These are phyloP conservation scores for Zophobas atratus DNA, from an alignment of 1,140 invertebrate genomes.

Conservation along the genomic window DNA sequence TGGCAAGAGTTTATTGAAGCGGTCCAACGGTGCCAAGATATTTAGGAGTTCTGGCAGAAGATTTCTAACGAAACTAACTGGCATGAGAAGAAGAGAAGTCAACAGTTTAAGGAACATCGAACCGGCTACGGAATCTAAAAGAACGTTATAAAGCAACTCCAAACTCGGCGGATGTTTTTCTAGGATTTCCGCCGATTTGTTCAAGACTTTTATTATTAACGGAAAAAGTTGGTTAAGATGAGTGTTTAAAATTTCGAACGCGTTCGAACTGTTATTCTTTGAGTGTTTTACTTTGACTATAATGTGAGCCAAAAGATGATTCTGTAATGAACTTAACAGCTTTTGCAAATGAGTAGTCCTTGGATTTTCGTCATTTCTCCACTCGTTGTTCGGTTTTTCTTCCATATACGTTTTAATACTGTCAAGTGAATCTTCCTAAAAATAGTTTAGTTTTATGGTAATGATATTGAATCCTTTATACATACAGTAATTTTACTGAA, in stretches of 20 bases:
- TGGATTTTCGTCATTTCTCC: slow-evolving; percentile 60
- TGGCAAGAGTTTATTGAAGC: slow-evolving; percentile 72
- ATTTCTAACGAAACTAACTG: slow-evolving; percentile 66
- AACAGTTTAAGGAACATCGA: slow-evolving; percentile 74
- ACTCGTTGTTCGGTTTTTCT: slow-evolving; percentile 59
- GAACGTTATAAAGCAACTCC: slow-evolving; percentile 69
- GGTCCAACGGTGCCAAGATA: slow-evolving; percentile 72
- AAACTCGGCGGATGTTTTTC: slow-evolving; percentile 64
- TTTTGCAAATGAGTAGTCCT: slow-evolving; percentile 70
- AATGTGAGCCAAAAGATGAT: slow-evolving; percentile 73
- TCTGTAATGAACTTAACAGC: slow-evolving; percentile 74
- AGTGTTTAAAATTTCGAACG: slow-evolving; percentile 67
- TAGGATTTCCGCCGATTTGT: slow-evolving; percentile 65
- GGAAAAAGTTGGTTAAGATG: slow-evolving; percentile 72
- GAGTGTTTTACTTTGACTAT: slow-evolving; percentile 55
- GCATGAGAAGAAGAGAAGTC: slow-evolving; percentile 73
- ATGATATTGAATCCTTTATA: not conserved
- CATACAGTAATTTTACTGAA: slow-evolving; percentile 72
- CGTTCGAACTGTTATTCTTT: slow-evolving; percentile 6
- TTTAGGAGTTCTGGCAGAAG: slow-evolving; percentile 70
- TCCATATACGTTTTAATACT: slow-evolving; percentile 61
- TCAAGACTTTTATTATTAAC: slow-evolving; percentile 69
- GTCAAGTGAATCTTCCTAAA: slow-evolving; percentile 62
- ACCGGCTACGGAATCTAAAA: slow-evolving; percentile 72
- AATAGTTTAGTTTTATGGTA: slow-evolving; percentile 17